These are phyloP conservation scores for Myotis daubentonii DNA, from an alignment of 2,797 vertebrate species.

Conservation along the genomic window DNA sequence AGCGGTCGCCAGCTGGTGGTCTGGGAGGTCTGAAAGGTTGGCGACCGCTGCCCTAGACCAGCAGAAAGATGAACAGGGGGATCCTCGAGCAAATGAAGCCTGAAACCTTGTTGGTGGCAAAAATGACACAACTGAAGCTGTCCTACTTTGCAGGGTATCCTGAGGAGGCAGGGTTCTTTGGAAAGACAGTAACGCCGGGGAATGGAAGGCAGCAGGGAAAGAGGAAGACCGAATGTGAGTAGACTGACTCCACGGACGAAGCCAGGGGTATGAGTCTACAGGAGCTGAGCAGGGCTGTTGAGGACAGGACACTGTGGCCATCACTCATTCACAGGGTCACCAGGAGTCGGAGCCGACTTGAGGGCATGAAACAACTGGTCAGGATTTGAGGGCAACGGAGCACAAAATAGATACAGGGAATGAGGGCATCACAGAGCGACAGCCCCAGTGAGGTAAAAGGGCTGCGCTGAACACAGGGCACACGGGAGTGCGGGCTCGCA, in stretches of 20 bases:
- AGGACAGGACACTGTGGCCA: neutral
- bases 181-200: neutral
- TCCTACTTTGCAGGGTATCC: neutral
- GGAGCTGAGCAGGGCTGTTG: neutral
- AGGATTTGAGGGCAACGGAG: fast-evolving
- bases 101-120: neutral
- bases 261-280: neutral
- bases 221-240: neutral
- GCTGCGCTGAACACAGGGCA: neutral
- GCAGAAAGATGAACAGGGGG: neutral
- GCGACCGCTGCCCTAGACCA: too few species aligned
- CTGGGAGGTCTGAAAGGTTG: too few species aligned
- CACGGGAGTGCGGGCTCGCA: fast-evolving
- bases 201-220: neutral
- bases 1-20: too few species aligned
- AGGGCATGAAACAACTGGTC: neutral
- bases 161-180: neutral
- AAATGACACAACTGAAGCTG: neutral
- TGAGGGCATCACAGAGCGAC: fast-evolving
- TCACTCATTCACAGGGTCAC: neutral
- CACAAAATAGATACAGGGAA: neutral
- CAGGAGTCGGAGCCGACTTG: neutral
- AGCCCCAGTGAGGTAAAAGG: neutral
- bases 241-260: neutral
- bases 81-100: neutral